Evolutionary conservation across 1,140 invertebrate genomes (phyloP).

Genomic region (Diabrotica undecimpunctata): DNA sequence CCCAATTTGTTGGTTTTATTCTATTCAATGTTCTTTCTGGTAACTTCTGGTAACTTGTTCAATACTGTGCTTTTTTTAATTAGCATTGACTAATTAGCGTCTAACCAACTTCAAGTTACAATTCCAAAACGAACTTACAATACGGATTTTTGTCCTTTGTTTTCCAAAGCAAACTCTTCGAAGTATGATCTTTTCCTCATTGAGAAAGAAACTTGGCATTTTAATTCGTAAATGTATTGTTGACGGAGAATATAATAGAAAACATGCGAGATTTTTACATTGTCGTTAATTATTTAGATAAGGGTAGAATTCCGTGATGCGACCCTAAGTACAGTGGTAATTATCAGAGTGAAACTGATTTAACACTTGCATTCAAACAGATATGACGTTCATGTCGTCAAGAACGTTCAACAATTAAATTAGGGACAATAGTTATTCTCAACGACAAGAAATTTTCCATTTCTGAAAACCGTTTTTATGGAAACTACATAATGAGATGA

Average conservation of each 20-base stretch:
- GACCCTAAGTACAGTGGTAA: constrained; percentile 8
- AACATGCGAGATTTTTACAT: constrained; percentile 13
- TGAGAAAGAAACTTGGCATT: constrained; percentile 26
- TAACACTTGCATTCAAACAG: background rate
- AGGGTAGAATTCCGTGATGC: background rate
- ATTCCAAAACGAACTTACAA: constrained; percentile 35
- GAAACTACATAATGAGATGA: background rate
- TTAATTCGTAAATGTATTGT: constrained; percentile 21
- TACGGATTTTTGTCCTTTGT: constrained; percentile 31
- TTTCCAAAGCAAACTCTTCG: constrained; percentile 21
- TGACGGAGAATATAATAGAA: constrained; percentile 8
- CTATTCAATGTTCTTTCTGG: constrained; percentile 16
- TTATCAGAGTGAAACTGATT: constrained; percentile 5
- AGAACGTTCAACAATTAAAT: background rate
- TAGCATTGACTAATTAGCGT: constrained; percentile 39
- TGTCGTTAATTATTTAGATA: constrained; percentile 18
- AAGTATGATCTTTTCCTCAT: constrained; percentile 28
- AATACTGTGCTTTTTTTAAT: constrained; percentile 36
- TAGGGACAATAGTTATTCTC: background rate
- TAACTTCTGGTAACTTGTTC: constrained; percentile 30
- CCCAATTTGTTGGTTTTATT: constrained; percentile 17
- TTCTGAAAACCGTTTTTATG: background rate
- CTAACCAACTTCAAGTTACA: constrained; percentile 35
- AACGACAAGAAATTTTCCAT: background rate
- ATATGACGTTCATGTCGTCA: constrained; percentile 1